Percentiles rank a stretch among this genome's conserved stretches.
Evolutionary conservation across 2,888 invertebrate genomes (phyloP).

Genomic region (Eumacrocentrus americanus): DNA sequence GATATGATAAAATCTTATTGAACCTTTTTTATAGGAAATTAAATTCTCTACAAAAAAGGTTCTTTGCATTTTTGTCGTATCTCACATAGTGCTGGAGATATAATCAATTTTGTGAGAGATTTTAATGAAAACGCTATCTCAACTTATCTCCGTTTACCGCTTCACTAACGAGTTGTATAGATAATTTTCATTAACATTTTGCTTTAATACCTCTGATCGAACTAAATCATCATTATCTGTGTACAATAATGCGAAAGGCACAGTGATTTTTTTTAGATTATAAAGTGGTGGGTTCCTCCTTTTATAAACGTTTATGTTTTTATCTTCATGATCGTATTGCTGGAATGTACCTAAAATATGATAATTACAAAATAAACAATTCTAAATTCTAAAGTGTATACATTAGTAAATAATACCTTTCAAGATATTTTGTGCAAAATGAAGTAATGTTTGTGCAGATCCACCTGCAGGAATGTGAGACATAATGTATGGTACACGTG

Average conservation of each 20-base stretch:
- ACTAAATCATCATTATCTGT: conserved; percentile 38
- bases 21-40: not conserved
- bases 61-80: conserved; percentile 32
- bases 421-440: conserved; percentile 29
- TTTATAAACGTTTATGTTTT: conserved; percentile 36
- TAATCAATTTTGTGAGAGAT: too few relatives aligned
- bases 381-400: not conserved
- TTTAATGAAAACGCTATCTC: too few relatives aligned
- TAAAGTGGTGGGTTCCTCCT: conserved; percentile 36
- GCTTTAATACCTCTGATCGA: conserved; percentile 22
- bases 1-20: not conserved
- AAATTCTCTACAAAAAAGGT: conserved; percentile 19
- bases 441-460: conserved; percentile 22
- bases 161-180: not conserved
- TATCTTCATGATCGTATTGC: conserved; percentile 37
- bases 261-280: conserved; percentile 37
- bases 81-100: not conserved
- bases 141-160: too few relatives aligned
- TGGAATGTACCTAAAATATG: conserved; percentile 29
- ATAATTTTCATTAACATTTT: not conserved
- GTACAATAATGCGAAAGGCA: conserved; percentile 42
- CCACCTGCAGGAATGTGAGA: conserved; percentile 33
- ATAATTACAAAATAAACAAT: not conserved
- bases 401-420: conserved; percentile 25
- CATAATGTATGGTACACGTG: conserved; percentile 24